Evolutionary conservation across 1,140 invertebrate species (phyloP), one percentile per base, ranked within the genome.

Genomic region (Trichomalopsis sarcophagae): DNA sequence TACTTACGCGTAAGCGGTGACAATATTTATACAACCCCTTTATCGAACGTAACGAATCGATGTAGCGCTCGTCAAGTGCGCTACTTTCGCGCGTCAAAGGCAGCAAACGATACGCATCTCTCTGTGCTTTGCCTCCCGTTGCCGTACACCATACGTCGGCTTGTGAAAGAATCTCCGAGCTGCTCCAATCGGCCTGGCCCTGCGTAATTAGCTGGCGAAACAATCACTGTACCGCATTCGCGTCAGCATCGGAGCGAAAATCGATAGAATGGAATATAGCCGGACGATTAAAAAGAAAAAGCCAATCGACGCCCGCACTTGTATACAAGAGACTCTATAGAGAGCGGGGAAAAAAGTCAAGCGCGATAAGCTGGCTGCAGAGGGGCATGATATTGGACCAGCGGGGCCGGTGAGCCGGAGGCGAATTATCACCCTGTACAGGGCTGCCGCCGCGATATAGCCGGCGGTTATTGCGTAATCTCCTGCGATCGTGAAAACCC

Each of bases 401-500:
- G 27, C 27, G 55, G 68, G 11, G 27, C 13, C 9, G 23, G 23
- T 30, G 62, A 66, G 30, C 68, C 10, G 2, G 30, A n/a, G 68
- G 30, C 30, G 30, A 71, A 33, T 71, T 30, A 71, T 55, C 50
- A 17, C 50, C 17, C 14, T 17, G 17, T 21, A 44, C 9, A 44
- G 7, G 6, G 21, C 21, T 2, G 55, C 50, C 1, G 4, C 50
- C 0, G 13, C 13, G 2, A 62, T 62, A 62, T n/a, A 62, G 55
- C 55, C 55, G 55, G 55, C 55, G 55, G 55, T 62, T 62, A 62
- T 62, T 62, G 55, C 17, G 69, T 71, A 30, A 71, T 71, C 69
- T 71, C 14, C 66, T 27, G 66, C 27, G 73, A 74, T 74, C 30
- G 73, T 21, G 55, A 74, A 36, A 74, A 74, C 44, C n/a, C 73